A percentile compares a stretch with the other conserved stretches of the same genome.
phyloP scores from a whole-genome alignment of 2,888 invertebrate species.

The Volucella inflata region DNA sequence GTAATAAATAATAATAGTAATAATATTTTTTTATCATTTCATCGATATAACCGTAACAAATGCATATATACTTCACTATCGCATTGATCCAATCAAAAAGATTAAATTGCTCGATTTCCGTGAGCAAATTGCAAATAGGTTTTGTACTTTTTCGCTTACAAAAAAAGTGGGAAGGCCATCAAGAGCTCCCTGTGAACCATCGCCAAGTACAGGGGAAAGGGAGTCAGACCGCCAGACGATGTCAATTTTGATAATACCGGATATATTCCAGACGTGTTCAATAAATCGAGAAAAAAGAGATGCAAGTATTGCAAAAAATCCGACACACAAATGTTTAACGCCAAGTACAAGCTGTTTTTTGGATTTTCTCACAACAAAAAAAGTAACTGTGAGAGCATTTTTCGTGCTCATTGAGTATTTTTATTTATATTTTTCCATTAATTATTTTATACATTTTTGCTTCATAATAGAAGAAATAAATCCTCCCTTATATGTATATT shows the following conservation, averaged over 20 bases:
- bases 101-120: too few relatives aligned
- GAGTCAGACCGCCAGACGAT: too few relatives aligned
- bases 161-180: too few relatives aligned
- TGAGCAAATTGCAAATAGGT: too few relatives aligned
- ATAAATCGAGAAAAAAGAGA: constrained; percentile 18
- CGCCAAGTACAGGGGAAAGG: too few relatives aligned
- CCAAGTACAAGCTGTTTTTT: constrained; percentile 22
- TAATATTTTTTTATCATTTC: too few relatives aligned
- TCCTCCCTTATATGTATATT: constrained; percentile 5
- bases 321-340: constrained; percentile 16
- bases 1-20: too few relatives aligned
- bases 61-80: too few relatives aligned
- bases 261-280: constrained; percentile 17
- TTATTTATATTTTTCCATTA: not conserved
- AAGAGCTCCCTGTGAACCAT: too few relatives aligned
- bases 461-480: not conserved
- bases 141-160: too few relatives aligned
- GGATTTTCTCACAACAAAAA: constrained; percentile 7
- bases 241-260: constrained; percentile 19
- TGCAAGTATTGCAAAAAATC: constrained; percentile 37
- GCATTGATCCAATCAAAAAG: too few relatives aligned
- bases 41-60: too few relatives aligned
- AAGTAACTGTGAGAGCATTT: not conserved
- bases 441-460: constrained; percentile 12
- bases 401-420: constrained; percentile 9